These are phyloP conservation scores for Polyommatus iphigenia DNA, from an alignment of 2,888 invertebrate species.

Conservation along the genomic window DNA sequence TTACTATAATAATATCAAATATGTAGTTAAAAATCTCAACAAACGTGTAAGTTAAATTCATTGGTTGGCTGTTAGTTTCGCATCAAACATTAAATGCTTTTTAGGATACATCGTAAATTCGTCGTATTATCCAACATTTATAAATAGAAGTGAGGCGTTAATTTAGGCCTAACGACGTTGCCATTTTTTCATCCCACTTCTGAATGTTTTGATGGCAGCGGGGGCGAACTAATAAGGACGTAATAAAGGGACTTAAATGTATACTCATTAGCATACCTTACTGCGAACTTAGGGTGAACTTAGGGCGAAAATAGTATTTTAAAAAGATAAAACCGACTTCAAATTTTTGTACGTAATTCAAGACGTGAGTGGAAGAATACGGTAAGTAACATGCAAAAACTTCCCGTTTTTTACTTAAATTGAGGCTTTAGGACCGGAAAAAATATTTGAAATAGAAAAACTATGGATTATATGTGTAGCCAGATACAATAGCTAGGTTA, in stretches of 20 bases:
- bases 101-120: neutral
- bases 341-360: too few relatives aligned
- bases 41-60: neutral
- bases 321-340: too few relatives aligned
- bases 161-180: constrained; percentile 19
- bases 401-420: too few relatives aligned
- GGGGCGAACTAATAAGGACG: constrained; percentile 2
- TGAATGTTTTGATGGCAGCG: constrained; percentile 1
- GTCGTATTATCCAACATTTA: neutral
- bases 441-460: too few relatives aligned
- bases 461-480: too few relatives aligned
- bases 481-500: too few relatives aligned
- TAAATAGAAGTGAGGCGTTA: constrained; percentile 18
- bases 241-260: constrained; percentile 15
- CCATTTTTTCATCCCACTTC: constrained; percentile 21
- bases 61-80: neutral
- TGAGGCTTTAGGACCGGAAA: too few relatives aligned
- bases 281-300: neutral
- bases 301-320: too few relatives aligned
- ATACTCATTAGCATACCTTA: constrained; percentile 4
- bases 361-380: too few relatives aligned
- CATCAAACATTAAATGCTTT: neutral
- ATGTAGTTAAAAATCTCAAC: too few relatives aligned
- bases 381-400: too few relatives aligned
- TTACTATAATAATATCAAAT: too few relatives aligned